Evolutionary conservation across 2,797 vertebrate species (phyloP).

Genomic region (Toxotes lorentzi): DNA sequence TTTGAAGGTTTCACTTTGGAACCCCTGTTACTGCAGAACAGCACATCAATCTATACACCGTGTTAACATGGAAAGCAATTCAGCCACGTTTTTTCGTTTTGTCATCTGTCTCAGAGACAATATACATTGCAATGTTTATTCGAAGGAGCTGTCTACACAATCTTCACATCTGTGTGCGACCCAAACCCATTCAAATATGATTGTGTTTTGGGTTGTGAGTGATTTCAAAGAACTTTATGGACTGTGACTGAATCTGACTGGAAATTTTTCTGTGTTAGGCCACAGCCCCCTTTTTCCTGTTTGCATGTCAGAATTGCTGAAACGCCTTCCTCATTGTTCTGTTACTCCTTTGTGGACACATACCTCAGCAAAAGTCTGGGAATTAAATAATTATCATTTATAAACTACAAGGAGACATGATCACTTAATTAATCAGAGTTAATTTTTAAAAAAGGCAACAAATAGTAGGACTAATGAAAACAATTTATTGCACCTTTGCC

Average conservation of each 20-base stretch:
- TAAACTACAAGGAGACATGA: too few relatives aligned
- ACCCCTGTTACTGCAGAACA: background rate
- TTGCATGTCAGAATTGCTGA: background rate
- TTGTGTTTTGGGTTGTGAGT: background rate
- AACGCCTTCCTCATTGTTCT: background rate
- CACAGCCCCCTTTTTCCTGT: background rate
- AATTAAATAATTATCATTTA: too few relatives aligned
- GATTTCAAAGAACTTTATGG: background rate
- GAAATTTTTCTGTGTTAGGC: background rate
- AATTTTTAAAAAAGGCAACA: background rate
- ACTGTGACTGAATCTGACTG: background rate
- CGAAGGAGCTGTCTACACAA: background rate
- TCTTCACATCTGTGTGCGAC: background rate
- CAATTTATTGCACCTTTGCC: background rate
- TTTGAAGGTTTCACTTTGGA: background rate
- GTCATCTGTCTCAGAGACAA: background rate
- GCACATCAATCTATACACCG: too few relatives aligned
- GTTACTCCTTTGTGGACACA: background rate
- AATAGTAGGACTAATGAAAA: background rate
- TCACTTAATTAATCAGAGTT: too few relatives aligned
- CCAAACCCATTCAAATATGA: background rate
- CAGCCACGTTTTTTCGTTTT: background rate
- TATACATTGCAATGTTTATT: background rate
- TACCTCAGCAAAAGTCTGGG: background rate
- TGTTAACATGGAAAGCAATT: background rate